Evolutionary conservation across 2,888 invertebrate genomes (phyloP).

Genomic region (Drosophila trichaetosa): DNA sequence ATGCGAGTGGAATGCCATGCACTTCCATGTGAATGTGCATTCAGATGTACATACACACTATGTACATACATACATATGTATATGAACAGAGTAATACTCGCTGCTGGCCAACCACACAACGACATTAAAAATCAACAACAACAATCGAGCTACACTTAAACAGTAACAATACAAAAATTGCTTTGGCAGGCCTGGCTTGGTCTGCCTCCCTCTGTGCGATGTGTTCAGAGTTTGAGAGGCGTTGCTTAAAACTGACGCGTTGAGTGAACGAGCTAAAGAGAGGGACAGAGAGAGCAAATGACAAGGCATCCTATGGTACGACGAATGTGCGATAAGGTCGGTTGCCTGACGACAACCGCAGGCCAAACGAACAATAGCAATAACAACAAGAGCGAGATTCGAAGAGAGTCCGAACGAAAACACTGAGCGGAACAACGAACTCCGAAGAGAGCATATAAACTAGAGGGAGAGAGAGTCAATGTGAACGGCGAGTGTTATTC

Average conservation of each 20-base stretch:
- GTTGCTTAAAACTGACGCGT: constrained; percentile 70
- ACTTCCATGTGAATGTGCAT: constrained; percentile 9
- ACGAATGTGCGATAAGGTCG: constrained; percentile 69
- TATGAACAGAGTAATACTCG: constrained; percentile 14
- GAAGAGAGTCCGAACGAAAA: constrained; percentile 28
- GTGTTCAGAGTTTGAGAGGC: constrained; percentile 63
- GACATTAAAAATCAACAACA: constrained; percentile 52
- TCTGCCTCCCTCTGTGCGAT: constrained; percentile 49
- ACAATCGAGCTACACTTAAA: constrained; percentile 46
- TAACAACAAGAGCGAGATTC: constrained; percentile 26
- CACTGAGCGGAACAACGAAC: constrained; percentile 9
- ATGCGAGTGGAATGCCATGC: constrained; percentile 6
- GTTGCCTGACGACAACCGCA: constrained; percentile 45
- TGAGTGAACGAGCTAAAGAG: constrained; percentile 45
- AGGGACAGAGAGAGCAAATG: constrained; percentile 39
- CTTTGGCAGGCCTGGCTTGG: constrained; percentile 56
- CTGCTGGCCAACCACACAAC: constrained; percentile 70
- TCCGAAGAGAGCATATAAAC: constrained; percentile 10
- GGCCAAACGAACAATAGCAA: constrained; percentile 20
- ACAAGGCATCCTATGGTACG: constrained; percentile 22
- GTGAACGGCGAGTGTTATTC: constrained; percentile 40
- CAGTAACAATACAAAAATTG: constrained; percentile 38
- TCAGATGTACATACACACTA: neutral
- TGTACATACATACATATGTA: constrained; percentile 1
- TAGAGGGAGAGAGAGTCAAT: constrained; percentile 4